A percentile compares a stretch with the other conserved stretches of the same genome.
These are phyloP conservation scores for Ptilorrhoa leucosticta DNA, from an alignment of 2,113 vertebrate species.

Conservation along the genomic window DNA sequence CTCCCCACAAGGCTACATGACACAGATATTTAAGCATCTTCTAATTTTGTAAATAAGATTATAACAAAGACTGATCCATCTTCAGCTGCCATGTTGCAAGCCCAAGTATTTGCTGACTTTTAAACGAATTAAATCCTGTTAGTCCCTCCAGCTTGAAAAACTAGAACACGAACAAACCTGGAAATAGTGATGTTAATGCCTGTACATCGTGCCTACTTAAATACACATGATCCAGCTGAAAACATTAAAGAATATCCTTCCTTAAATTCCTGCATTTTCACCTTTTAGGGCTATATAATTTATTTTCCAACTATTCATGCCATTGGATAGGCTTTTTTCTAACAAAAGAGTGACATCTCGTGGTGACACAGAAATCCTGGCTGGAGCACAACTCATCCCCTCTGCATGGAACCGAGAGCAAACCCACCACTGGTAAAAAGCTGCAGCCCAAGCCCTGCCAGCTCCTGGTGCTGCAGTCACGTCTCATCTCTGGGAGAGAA, in stretches of 20 bases:
- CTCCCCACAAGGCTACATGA: background rate
- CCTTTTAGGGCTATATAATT: background rate
- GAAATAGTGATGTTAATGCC: background rate
- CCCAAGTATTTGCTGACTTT: background rate
- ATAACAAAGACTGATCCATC: background rate
- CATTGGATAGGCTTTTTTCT: background rate
- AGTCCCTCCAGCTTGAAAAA: background rate
- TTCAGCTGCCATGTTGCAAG: background rate
- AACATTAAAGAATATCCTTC: background rate
- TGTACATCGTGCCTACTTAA: background rate
- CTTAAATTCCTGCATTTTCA: background rate
- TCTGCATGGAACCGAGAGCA: background rate
- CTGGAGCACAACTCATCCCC: background rate
- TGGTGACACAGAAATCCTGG: slow-evolving; percentile 51
- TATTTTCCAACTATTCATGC: slow-evolving; percentile 40
- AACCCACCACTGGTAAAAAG: background rate
- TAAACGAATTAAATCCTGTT: background rate
- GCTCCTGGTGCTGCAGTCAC: background rate
- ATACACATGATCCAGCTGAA: background rate
- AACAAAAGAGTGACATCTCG: slow-evolving; percentile 70
- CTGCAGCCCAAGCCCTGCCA: background rate
- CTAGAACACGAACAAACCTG: background rate
- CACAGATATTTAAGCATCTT: background rate
- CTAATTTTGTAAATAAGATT: background rate
- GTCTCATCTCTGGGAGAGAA: background rate